A percentile compares a stretch with the other conserved stretches of the same genome.
Evolutionary conservation across 2,797 vertebrate genomes (phyloP).

Genomic region (Tenualosa ilisha): DNA sequence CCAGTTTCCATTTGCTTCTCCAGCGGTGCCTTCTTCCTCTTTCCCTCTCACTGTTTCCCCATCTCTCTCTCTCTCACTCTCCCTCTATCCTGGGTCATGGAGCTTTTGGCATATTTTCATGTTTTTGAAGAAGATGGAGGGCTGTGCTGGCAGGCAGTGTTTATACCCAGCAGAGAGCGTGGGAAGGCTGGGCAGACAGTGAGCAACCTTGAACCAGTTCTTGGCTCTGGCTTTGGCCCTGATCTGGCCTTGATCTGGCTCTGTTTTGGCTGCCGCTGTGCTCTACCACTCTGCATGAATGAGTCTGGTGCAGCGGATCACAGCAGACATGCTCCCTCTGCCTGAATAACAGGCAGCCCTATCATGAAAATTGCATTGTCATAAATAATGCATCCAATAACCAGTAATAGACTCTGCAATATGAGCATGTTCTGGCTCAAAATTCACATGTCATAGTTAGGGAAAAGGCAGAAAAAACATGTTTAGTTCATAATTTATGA

Average conservation of each 20-base stretch:
- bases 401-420: conserved; percentile 27
- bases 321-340: conserved; percentile 11
- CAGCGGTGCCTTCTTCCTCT: not conserved
- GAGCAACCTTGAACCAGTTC: not conserved
- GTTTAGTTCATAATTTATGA: not conserved
- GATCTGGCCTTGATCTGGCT: not conserved
- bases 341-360: not conserved
- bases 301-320: not conserved
- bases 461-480: not conserved
- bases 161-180: conserved; percentile 33
- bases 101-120: conserved; percentile 38
- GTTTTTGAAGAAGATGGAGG: conserved; percentile 47
- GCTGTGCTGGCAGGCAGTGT: conserved; percentile 43
- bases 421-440: conserved; percentile 46
- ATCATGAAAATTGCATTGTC: conserved; percentile 5
- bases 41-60: not conserved
- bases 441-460: not conserved
- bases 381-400: conserved; percentile 12
- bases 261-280: not conserved
- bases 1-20: not conserved
- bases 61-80: not conserved
- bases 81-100: conserved; percentile 1
- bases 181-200: not conserved
- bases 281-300: not conserved
- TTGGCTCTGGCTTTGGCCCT: not conserved